phyloP scores from a whole-genome alignment of 1,140 invertebrate species.

The Brachionus angularis region DNA sequence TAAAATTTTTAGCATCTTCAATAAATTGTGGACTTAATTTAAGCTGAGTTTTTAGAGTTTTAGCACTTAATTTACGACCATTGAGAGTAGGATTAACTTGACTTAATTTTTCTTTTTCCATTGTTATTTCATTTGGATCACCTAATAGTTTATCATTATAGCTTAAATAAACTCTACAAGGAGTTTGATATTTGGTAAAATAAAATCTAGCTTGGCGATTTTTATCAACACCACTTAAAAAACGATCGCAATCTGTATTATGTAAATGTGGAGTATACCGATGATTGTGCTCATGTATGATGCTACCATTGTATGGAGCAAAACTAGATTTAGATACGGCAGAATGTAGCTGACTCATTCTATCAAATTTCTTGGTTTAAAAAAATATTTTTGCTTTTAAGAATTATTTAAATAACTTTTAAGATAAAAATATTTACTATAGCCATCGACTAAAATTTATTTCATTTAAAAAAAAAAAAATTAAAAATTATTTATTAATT shows the following conservation, averaged over 20 bases:
- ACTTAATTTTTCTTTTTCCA: background rate
- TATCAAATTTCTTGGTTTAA: too few relatives aligned
- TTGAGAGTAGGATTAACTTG: conserved; percentile 8
- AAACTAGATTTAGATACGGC: conserved; percentile 17
- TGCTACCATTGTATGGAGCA: background rate
- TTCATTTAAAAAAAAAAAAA: too few relatives aligned
- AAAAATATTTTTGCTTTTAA: too few relatives aligned
- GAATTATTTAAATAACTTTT: too few relatives aligned
- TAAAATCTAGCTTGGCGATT: conserved; percentile 28
- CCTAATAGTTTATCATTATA: conserved; percentile 19
- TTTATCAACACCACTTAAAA: conserved; percentile 5
- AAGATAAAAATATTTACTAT: too few relatives aligned
- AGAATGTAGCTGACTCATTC: background rate
- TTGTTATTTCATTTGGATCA: background rate
- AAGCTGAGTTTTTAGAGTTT: conserved; percentile 15
- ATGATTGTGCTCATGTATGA: conserved; percentile 1
- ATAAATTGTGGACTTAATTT: conserved; percentile 38
- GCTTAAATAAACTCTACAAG: conserved; percentile 21
- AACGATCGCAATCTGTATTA: background rate
- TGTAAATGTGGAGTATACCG: conserved; percentile 30
- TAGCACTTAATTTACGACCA: conserved; percentile 23
- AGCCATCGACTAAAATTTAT: too few relatives aligned
- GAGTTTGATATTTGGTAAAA: conserved; percentile 14
- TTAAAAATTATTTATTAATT: too few relatives aligned
- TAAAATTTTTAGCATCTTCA: conserved; percentile 33